Evolutionary conservation across 2,797 vertebrate species (phyloP), one percentile per base, ranked within the genome.

Genomic region (Danio albolineatus): DNA sequence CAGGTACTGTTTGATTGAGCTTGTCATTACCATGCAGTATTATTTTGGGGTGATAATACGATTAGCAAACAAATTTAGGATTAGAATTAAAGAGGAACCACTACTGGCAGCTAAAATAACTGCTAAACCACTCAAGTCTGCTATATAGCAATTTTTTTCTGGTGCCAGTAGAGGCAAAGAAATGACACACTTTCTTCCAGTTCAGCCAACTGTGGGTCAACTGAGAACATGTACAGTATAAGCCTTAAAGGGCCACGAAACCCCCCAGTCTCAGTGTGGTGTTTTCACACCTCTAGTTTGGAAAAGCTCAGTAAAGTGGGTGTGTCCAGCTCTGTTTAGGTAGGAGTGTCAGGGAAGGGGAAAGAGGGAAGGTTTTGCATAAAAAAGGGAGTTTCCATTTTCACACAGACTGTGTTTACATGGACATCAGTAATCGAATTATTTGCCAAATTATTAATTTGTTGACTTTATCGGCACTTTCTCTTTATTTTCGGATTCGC

Each of bases 1-100:
- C 72, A 74, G 57, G 57, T 74, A 51, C 49, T 19, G 43, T 0
- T 46, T 19, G 46, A n/a, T 13, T 76, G 38, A 44, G 61, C 41
- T 16, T 56, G 14, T 53, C 73, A 44, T 38, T 36, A 14, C 10
- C 62, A 76, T 57, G 3, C 10, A 48, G 38, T 5, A 13, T 36
- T 57, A n/a, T 57, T 36, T 48, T 36, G 28, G 67, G 16, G 43
- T 1, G 2, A 14, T 16, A 19, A 67, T 57, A 17, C 38, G 19
- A 36, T n/a, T 43, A 43, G 19, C 39, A 76, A 43, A 66, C 65
- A 62, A 64, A 54, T 17, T 10, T 38, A 48, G 66, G 28, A 51
- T 53, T 36, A 38, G 38, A 51, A 51, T 13, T 0, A 7, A 6
- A 12, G 1, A 19, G 8, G 44, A 7, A 2, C 21, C 21, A 67